Conservation (phyloP, 2,113 vertebrate genomes). For the Dicerorhinus sumatrensis region DNA sequence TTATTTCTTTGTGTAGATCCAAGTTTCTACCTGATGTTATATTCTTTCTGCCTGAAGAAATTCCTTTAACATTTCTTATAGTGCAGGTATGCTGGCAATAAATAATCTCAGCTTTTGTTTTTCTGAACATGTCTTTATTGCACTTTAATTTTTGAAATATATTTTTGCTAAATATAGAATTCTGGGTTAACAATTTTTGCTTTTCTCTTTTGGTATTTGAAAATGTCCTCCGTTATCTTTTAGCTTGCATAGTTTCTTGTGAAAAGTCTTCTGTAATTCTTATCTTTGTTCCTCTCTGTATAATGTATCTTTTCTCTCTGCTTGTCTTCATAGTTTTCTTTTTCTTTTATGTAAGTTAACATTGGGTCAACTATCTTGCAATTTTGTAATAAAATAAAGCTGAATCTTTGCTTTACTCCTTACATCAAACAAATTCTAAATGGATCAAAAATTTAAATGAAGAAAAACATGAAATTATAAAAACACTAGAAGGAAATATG, state of each 20-base stretch:
- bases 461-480: background rate
- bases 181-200: background rate
- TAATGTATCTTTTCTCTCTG: background rate
- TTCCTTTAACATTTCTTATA: background rate
- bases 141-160: background rate
- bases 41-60: background rate
- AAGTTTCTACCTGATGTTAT: background rate
- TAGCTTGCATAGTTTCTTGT: background rate
- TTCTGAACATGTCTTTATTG: background rate
- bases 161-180: constrained; percentile 40
- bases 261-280: background rate
- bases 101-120: background rate
- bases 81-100: background rate
- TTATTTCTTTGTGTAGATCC: background rate
- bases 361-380: background rate
- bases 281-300: background rate
- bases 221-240: background rate
- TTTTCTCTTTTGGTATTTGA: background rate
- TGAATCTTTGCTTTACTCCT: background rate
- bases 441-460: background rate
- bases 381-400: constrained; percentile 7
- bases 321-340: background rate
- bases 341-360: background rate
- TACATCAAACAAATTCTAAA: background rate
- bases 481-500: background rate